These are phyloP conservation scores for Trididemnum clinides DNA, from an alignment of 23 tunicate genomes.

Conservation along the genomic window DNA sequence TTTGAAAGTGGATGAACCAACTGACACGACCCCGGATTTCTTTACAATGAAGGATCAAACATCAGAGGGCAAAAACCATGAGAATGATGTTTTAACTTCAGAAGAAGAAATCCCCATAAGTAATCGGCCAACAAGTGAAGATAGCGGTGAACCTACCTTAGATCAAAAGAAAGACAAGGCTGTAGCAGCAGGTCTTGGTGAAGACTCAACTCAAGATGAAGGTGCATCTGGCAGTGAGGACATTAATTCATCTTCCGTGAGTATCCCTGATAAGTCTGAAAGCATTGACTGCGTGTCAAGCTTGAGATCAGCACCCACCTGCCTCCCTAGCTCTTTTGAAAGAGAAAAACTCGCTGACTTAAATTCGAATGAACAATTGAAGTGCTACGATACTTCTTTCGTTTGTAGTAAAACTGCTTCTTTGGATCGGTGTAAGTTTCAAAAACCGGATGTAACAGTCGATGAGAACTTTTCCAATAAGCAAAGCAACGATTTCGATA, in stretches of 20 bases:
- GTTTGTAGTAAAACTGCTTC: conserved; percentile 14
- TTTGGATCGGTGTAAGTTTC: conserved; percentile 29
- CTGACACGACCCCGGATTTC: not conserved
- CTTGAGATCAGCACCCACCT: not conserved
- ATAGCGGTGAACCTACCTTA: not conserved
- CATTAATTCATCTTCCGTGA: not conserved
- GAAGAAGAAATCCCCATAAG: not conserved
- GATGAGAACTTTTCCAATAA: too few species aligned
- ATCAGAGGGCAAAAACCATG: not conserved
- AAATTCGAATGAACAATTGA: not conserved
- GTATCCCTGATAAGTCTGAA: not conserved
- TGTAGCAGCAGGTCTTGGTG: not conserved
- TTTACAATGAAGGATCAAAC: not conserved
- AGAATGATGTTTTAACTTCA: not conserved
- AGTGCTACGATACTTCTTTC: not conserved
- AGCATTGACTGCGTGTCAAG: not conserved
- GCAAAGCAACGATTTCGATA: too few species aligned
- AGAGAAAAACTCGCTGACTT: not conserved
- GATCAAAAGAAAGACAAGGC: not conserved
- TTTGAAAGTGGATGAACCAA: not conserved
- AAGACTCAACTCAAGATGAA: not conserved
- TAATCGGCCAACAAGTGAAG: not conserved
- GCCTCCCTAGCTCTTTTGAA: not conserved
- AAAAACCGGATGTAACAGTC: not conserved
- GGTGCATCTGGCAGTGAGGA: not conserved